Evolutionary conservation across 2,888 invertebrate genomes (phyloP), one percentile per base, ranked within the genome.

Genomic region (Agrotis segetum): DNA sequence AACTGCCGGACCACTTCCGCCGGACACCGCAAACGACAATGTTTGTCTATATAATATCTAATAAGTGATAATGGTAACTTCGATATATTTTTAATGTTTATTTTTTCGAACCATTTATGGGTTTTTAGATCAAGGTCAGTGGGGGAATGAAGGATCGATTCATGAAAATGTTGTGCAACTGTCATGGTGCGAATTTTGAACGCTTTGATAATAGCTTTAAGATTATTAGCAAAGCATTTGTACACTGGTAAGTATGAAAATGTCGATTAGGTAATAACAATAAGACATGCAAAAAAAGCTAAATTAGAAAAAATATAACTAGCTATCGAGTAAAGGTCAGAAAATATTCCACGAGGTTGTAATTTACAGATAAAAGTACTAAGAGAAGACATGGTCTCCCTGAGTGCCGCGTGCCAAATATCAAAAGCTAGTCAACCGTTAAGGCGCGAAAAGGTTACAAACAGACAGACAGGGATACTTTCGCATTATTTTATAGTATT

Each of bases 1-100:
- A 56, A 77, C 90, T 95, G 94, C 94, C 94, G 88, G 67, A 78
- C 88, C 92, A 85, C 92, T 92, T 95, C 95, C 95, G 93, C 89
- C 95, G 95, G 94, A 94, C 93, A 94, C 92, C 94, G 90, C 93
- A 91, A 86, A 85, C 80, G 77, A 71, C 79, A 76, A 84, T 69
- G 75, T 71, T 75, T 74, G 77, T 85, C 80, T 80, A n/a, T n/a
- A n/a, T 82, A 79, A 74, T 81, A 83, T 74, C 81, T n/a, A n/a
- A 73, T 62, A 75, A 77, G 52, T 66, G 77, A 77, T 77, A 79
- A 73, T 75, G 74, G 61, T 81, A 81, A 81, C 61, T 70, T 76
- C 9, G 34, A 40, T 21, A 69, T 72, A 59, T 69, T 71, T 24
- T 63, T 17, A 9, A 40, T 69, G 17, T 65, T 65, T 13, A 21